Percentiles rank a stretch among this genome's conserved stretches.
phyloP scores from a whole-genome alignment of 2,113 vertebrate species.

The Ellobius talpinus region DNA sequence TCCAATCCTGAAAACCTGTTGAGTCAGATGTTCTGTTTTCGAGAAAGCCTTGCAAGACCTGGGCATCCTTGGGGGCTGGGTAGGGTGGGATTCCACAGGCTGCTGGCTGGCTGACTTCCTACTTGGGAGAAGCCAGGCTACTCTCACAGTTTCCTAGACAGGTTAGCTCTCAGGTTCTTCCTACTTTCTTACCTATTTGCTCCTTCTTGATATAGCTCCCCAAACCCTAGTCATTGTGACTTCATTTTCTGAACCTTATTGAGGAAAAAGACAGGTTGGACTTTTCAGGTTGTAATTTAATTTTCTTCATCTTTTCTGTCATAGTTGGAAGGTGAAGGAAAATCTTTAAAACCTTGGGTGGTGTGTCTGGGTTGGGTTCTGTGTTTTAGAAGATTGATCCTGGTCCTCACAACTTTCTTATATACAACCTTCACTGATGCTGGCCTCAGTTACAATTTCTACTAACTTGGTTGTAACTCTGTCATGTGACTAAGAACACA shows the following conservation, averaged over 20 bases:
- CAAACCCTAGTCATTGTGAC: background rate
- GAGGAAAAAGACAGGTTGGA: conserved; percentile 17
- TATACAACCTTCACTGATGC: background rate
- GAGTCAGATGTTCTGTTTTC: conserved; percentile 90
- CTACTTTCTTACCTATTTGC: background rate
- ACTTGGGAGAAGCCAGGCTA: conserved; percentile 70
- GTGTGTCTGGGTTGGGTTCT: conserved; percentile 45
- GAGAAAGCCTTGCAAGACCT: conserved; percentile 83
- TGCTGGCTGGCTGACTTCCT: conserved; percentile 72
- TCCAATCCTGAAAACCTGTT: conserved; percentile 92
- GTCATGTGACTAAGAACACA: conserved; percentile 65
- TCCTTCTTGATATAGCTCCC: background rate
- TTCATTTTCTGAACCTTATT: conserved; percentile 34
- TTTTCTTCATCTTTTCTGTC: conserved; percentile 24
- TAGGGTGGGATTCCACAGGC: conserved; percentile 73
- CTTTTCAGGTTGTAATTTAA: background rate
- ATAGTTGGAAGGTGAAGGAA: conserved; percentile 57
- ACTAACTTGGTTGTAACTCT: conserved; percentile 69
- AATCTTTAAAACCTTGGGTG: conserved; percentile 72
- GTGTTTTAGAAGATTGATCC: background rate
- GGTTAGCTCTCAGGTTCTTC: background rate
- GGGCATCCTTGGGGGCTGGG: conserved; percentile 65
- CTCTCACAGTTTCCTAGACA: conserved; percentile 60
- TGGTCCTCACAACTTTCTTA: conserved; percentile 27
- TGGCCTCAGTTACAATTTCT: background rate